These are phyloP conservation scores for Oophaga pumilio DNA, from an alignment of 2,113 vertebrate species.

Conservation along the genomic window DNA sequence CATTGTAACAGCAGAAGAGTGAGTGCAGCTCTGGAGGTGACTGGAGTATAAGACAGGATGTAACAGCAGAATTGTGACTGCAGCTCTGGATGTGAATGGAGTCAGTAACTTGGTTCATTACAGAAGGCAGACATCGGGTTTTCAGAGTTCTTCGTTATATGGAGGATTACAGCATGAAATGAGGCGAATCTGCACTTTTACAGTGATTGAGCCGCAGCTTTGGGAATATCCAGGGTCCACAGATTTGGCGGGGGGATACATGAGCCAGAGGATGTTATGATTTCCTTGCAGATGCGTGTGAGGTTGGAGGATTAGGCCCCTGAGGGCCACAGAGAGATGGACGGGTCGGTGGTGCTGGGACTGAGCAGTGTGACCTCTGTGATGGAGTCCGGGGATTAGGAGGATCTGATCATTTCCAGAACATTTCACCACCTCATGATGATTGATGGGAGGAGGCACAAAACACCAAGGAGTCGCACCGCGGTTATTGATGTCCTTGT, in stretches of 20 bases:
- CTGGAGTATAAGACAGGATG: not conserved
- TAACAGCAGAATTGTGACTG: no score
- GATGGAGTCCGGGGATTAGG: not conserved
- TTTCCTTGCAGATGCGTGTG: conserved; percentile 8
- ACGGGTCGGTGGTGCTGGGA: not conserved
- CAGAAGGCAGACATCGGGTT: no score
- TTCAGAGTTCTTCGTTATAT: not conserved
- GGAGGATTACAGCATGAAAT: not conserved
- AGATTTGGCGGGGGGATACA: not conserved
- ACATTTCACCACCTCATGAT: not conserved
- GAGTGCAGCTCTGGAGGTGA: not conserved
- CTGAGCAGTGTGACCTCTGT: not conserved
- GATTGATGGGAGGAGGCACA: not conserved
- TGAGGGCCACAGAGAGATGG: not conserved
- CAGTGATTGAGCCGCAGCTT: not conserved
- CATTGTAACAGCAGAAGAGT: not conserved
- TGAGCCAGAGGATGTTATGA: not conserved
- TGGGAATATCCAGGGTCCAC: not conserved
- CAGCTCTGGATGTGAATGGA: no score
- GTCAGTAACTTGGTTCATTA: no score
- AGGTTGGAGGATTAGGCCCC: conserved; percentile 4
- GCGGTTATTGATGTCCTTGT: not conserved
- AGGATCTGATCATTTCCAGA: not conserved
- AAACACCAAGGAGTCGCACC: not conserved
- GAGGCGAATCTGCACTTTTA: not conserved